These are phyloP conservation scores for Petrocephalus microphthalmus DNA, from an alignment of 2,113 vertebrate species.

Conservation along the genomic window DNA sequence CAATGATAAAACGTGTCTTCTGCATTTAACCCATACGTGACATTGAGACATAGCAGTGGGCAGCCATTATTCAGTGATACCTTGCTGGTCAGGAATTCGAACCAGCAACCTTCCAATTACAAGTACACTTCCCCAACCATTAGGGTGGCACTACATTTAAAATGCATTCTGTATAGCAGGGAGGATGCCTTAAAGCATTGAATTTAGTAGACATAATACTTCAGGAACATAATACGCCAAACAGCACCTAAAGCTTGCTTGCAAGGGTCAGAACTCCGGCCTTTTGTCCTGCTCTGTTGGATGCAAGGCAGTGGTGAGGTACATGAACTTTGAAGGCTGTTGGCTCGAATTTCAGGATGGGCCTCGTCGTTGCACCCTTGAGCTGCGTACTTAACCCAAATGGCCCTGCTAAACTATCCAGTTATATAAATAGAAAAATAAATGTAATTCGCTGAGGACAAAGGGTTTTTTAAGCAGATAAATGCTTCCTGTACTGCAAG, in stretches of 20 bases:
- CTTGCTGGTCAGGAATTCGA: no score
- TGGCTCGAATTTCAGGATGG: neutral
- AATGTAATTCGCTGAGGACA: neutral
- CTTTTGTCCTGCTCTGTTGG: neutral
- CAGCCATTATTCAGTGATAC: no score
- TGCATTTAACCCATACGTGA: no score
- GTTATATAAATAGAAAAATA: neutral
- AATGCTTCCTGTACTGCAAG: neutral
- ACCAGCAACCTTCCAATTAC: no score
- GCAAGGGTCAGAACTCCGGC: neutral
- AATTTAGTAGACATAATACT: neutral
- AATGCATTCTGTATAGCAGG: neutral
- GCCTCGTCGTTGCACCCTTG: neutral
- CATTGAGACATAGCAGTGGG: no score
- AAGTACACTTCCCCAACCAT: no score
- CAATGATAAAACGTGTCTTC: no score
- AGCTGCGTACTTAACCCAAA: neutral
- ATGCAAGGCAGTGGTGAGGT: neutral
- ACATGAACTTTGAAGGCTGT: neutral
- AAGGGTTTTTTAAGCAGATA: neutral
- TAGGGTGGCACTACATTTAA: neutral
- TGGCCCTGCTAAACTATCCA: neutral
- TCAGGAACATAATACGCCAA: neutral
- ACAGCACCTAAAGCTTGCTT: neutral
- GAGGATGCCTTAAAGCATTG: neutral